Conservation (phyloP, 2,888 invertebrate genomes). For the Aspidapion aeneum region DNA sequence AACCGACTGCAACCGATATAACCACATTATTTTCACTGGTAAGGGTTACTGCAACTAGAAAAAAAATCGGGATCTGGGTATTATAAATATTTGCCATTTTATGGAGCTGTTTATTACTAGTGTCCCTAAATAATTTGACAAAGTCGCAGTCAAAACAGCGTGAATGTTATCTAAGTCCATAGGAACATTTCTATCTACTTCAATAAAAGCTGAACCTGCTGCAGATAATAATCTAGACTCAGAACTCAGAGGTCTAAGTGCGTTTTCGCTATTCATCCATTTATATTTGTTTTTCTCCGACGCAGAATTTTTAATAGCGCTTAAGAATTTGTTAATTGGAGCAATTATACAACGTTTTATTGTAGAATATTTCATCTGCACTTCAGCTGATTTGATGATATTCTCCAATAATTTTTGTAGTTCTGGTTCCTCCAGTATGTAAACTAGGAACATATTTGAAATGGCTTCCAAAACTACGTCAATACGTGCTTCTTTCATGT, state of each 20-base stretch:
- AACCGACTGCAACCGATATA: too few species aligned
- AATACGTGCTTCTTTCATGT: slow-evolving; percentile 54
- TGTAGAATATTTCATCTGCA: slow-evolving; percentile 59
- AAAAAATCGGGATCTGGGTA: too few species aligned
- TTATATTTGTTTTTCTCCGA: slow-evolving; percentile 58
- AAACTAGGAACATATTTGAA: slow-evolving; percentile 57
- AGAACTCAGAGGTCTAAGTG: slow-evolving; percentile 58
- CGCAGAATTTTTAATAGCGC: slow-evolving; percentile 56
- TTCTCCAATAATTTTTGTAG: background rate
- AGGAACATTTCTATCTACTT: slow-evolving; percentile 58
- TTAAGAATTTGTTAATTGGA: slow-evolving; percentile 72
- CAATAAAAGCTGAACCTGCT: slow-evolving; percentile 62
- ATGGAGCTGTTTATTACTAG: too few species aligned
- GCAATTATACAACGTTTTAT: slow-evolving; percentile 75
- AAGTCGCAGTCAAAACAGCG: slow-evolving; percentile 75
- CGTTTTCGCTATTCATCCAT: slow-evolving; percentile 62
- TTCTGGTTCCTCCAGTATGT: slow-evolving; percentile 53
- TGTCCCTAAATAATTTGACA: too few species aligned
- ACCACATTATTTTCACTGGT: too few species aligned
- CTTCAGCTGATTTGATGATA: slow-evolving; percentile 48
- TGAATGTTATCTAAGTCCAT: slow-evolving; percentile 59
- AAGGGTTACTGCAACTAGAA: too few species aligned
- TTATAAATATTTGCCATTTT: too few species aligned
- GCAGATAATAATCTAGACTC: slow-evolving; percentile 54
- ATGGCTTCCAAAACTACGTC: slow-evolving; percentile 65